Conservation (phyloP, 2,797 vertebrate species). For the Pangasius larnaudii region DNA sequence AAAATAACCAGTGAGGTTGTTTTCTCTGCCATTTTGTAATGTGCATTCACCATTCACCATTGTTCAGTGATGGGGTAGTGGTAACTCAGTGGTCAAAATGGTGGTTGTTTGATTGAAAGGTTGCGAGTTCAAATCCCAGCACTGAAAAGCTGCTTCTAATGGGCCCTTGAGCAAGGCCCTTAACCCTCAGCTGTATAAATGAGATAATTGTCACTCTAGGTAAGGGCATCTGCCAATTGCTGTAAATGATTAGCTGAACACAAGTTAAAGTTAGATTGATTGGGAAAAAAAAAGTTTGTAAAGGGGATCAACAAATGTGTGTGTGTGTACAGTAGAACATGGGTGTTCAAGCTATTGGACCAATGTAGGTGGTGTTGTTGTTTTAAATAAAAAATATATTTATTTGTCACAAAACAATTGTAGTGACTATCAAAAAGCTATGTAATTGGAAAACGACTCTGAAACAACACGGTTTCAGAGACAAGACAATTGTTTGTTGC, state of each 20-base stretch:
- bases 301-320: too few relatives aligned
- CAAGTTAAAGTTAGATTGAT: background rate
- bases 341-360: background rate
- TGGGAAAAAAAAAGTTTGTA: background rate
- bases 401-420: background rate
- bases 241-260: background rate
- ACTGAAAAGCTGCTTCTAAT: too few relatives aligned
- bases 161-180: too few relatives aligned
- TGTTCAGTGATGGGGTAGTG: background rate
- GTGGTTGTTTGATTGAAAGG: too few relatives aligned
- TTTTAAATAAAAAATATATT: background rate
- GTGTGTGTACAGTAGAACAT: background rate
- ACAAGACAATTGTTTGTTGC: background rate
- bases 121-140: too few relatives aligned
- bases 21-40: background rate
- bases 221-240: too few relatives aligned
- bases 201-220: too few relatives aligned
- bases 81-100: too few relatives aligned
- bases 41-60: too few relatives aligned
- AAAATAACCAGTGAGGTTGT: background rate
- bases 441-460: background rate
- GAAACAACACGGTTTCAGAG: too few relatives aligned
- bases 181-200: too few relatives aligned
- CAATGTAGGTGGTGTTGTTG: background rate
- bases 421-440: background rate